These are phyloP conservation scores for Listronotus bonariensis DNA, from an alignment of 1,140 invertebrate species.

Conservation along the genomic window DNA sequence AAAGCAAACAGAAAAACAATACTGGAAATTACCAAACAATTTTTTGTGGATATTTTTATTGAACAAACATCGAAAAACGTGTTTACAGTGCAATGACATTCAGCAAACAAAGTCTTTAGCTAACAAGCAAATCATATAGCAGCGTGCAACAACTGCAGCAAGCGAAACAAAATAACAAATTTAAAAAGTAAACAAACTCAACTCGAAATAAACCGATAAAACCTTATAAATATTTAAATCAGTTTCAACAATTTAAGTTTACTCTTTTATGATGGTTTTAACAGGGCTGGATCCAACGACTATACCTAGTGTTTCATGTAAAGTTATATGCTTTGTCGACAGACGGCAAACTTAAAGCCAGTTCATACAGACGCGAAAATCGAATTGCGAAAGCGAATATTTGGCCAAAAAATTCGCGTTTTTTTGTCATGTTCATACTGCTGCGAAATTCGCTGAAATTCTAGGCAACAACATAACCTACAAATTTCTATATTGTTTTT, in stretches of 20 bases:
- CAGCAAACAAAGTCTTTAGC: slow-evolving; percentile 3
- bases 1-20: slow-evolving; percentile 9
- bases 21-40: slow-evolving; percentile 4
- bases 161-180: slow-evolving; percentile 14
- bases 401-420: too few species aligned
- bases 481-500: too few species aligned
- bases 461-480: too few species aligned
- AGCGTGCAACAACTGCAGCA: slow-evolving; percentile 8
- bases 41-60: slow-evolving; percentile 8
- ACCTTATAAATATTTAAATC: slow-evolving; percentile 17
- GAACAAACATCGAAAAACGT: slow-evolving; percentile 13
- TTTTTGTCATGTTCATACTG: too few species aligned
- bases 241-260: slow-evolving; percentile 15
- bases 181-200: slow-evolving; percentile 14
- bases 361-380: too few species aligned
- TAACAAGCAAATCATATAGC: slow-evolving; percentile 15
- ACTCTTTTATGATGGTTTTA: slow-evolving; percentile 3
- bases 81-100: slow-evolving; percentile 11
- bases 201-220: slow-evolving; percentile 12
- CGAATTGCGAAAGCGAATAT: too few species aligned
- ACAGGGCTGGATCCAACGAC: neutral
- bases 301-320: too few species aligned
- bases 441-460: too few species aligned
- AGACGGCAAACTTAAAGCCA: too few species aligned
- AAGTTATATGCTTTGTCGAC: too few species aligned